These are phyloP conservation scores for Hedychridium roseum DNA, from an alignment of 2,888 invertebrate genomes.

Conservation along the genomic window DNA sequence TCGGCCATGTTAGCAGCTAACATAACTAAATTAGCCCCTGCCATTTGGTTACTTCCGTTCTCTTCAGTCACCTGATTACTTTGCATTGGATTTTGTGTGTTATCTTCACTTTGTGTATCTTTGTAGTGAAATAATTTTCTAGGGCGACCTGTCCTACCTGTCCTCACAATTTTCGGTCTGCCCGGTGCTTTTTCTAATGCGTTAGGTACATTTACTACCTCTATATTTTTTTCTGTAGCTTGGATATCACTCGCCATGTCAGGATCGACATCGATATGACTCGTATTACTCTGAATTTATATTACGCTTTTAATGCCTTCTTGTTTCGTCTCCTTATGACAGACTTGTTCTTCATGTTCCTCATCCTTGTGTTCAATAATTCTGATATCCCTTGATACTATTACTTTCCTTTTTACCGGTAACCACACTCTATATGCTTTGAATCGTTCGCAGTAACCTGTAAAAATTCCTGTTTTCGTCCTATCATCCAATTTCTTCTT, in stretches of 20 bases:
- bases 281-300: neutral
- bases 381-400: slow-evolving; percentile 13
- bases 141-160: slow-evolving; percentile 9
- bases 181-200: slow-evolving; percentile 4
- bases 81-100: neutral
- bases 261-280: neutral
- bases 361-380: slow-evolving; percentile 7
- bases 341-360: neutral
- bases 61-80: neutral
- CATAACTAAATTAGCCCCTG: neutral
- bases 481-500: slow-evolving; percentile 13
- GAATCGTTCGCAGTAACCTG: slow-evolving; percentile 14
- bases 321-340: too few species aligned
- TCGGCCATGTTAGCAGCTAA: slow-evolving; percentile 7
- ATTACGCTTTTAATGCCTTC: neutral
- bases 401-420: slow-evolving; percentile 18
- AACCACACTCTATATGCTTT: slow-evolving; percentile 27
- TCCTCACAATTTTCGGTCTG: slow-evolving; percentile 5
- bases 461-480: slow-evolving; percentile 8
- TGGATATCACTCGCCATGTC: neutral
- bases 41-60: neutral
- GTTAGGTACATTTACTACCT: neutral
- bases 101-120: neutral
- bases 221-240: neutral
- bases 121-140: slow-evolving; percentile 10